Conservation (phyloP, 1,140 invertebrate genomes). For the Meteorus sp. region DNA sequence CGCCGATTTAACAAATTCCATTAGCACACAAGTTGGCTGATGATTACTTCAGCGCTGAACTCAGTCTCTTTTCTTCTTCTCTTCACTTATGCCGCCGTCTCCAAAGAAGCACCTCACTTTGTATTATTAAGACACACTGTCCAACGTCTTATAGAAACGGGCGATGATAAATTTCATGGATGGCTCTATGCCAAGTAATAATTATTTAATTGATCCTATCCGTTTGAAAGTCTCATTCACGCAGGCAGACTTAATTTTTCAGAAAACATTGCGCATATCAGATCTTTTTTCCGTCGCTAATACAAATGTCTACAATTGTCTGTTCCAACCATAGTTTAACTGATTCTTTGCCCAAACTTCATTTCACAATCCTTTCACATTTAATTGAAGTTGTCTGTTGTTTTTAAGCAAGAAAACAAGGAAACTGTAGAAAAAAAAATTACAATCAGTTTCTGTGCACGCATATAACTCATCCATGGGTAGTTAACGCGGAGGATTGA, state of each 20-base stretch:
- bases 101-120: slow-evolving; percentile 48
- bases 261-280: background rate
- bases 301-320: too few species aligned
- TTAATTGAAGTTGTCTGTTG: background rate
- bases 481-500: slow-evolving; percentile 30
- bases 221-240: slow-evolving; percentile 20
- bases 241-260: background rate
- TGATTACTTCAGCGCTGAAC: slow-evolving; percentile 33
- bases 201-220: slow-evolving; percentile 56
- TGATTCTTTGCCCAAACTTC: too few species aligned
- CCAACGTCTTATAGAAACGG: slow-evolving; percentile 47
- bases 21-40: slow-evolving; percentile 55
- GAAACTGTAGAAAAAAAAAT: background rate
- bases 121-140: slow-evolving; percentile 58
- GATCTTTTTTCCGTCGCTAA: background rate
- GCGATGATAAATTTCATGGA: slow-evolving; percentile 52
- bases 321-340: too few species aligned
- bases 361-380: too few species aligned
- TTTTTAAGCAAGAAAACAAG: too few species aligned
- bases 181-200: slow-evolving; percentile 41
- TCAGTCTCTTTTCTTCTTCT: background rate
- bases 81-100: slow-evolving; percentile 6
- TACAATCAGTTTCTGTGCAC: background rate
- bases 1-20: slow-evolving; percentile 60
- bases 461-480: slow-evolving; percentile 33